Conservation (phyloP, 1,140 invertebrate genomes). For the Drosophila pruinosa region DNA sequence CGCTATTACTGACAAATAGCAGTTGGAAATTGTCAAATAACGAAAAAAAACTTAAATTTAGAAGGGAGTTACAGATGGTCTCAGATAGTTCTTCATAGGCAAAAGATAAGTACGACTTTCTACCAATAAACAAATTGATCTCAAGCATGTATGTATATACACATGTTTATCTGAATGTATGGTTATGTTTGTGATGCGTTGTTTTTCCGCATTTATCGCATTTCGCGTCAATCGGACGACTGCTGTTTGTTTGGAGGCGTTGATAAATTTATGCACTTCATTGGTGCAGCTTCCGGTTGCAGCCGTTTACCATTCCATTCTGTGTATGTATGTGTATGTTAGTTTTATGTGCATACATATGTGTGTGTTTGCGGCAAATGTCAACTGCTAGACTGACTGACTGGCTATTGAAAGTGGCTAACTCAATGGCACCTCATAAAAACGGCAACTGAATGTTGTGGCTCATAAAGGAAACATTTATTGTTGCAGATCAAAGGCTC, state of each 20-base stretch:
- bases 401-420: conserved; percentile 4
- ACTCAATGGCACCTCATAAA: conserved; percentile 43
- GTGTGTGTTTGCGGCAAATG: conserved; percentile 16
- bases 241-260: conserved; percentile 50
- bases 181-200: background rate
- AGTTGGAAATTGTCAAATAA: too few species aligned
- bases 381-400: conserved; percentile 25
- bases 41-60: too few species aligned
- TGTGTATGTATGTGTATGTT: background rate
- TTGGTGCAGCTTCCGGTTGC: conserved; percentile 67
- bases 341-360: background rate
- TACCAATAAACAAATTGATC: background rate
- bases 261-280: conserved; percentile 76
- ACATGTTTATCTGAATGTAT: background rate
- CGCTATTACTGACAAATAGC: too few species aligned
- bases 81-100: too few species aligned
- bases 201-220: conserved; percentile 46
- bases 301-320: background rate
- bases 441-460: conserved; percentile 10
- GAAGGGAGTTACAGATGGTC: too few species aligned
- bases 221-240: conserved; percentile 35
- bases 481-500: conserved; percentile 27
- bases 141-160: background rate
- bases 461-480: conserved; percentile 13
- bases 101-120: background rate